phyloP scores from a whole-genome alignment of 1,140 invertebrate genomes.

The Orchestia grillus region DNA sequence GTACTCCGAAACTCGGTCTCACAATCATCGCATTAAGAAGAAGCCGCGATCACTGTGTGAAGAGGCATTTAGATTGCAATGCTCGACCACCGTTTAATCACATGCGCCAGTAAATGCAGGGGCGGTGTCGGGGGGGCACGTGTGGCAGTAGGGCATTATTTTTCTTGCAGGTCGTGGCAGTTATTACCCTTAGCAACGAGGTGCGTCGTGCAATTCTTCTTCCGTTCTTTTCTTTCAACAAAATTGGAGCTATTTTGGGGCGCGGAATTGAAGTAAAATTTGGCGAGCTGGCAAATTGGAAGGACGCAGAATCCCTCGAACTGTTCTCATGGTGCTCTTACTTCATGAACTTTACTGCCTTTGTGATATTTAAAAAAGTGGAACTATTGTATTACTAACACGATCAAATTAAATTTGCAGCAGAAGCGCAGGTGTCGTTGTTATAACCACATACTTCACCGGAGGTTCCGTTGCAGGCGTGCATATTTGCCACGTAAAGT shows the following conservation, averaged over 20 bases:
- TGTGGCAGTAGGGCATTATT: constrained; percentile 5
- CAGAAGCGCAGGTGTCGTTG: neutral
- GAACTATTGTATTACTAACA: neutral
- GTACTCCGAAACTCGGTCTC: neutral
- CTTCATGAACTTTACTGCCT: neutral
- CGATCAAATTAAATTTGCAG: neutral
- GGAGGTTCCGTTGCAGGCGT: neutral
- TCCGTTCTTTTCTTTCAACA: neutral
- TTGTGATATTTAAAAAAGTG: neutral
- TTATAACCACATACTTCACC: neutral
- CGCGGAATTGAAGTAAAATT: neutral
- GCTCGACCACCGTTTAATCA: neutral
- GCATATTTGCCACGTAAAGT: neutral
- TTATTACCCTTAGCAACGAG: neutral
- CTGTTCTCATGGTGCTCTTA: neutral
- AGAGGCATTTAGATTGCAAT: neutral
- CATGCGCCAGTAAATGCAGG: neutral
- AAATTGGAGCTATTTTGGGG: constrained; percentile 1
- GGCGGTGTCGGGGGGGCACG: neutral
- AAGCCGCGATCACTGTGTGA: neutral
- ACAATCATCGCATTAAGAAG: neutral
- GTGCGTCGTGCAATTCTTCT: neutral
- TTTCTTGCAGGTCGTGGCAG: neutral
- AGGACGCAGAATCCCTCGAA: neutral
- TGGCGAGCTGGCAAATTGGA: neutral